Conservation (phyloP, 2,888 invertebrate species). For the Drosophila eohydei region DNA sequence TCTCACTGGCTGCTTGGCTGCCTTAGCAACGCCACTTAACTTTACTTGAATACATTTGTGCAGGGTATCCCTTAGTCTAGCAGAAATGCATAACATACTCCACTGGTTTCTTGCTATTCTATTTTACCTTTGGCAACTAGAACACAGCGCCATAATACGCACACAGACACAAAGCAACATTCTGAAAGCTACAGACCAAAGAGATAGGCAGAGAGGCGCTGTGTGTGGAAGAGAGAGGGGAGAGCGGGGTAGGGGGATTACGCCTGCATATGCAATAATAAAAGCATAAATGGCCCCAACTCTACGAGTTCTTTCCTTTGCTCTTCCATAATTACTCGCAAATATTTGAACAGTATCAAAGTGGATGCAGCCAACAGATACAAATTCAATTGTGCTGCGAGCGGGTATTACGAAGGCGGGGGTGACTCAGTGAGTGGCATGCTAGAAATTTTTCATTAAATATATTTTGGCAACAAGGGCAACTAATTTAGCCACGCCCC, state of each 20-base stretch:
- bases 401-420: neutral
- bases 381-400: constrained; percentile 14
- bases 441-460: constrained; percentile 37
- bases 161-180: constrained; percentile 29
- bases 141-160: constrained; percentile 48
- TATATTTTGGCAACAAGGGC: constrained; percentile 42
- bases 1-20: neutral
- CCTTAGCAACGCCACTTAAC: neutral
- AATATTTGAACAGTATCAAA: constrained; percentile 61
- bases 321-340: constrained; percentile 62
- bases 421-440: constrained; percentile 17
- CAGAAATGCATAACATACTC: neutral
- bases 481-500: constrained; percentile 69
- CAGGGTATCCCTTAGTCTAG: constrained; percentile 3
- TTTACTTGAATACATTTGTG: neutral
- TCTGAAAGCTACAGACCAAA: constrained; percentile 20
- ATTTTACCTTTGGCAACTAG: constrained; percentile 55
- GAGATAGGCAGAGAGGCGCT: neutral
- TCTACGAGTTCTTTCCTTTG: neutral
- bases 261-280: constrained; percentile 45
- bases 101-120: constrained; percentile 18
- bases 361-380: constrained; percentile 22
- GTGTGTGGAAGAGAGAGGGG: neutral
- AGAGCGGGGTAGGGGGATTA: constrained; percentile 9
- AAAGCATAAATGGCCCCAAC: constrained; percentile 17